Conservation (phyloP, 2,888 invertebrate species). For the Synergus laeviventris region DNA sequence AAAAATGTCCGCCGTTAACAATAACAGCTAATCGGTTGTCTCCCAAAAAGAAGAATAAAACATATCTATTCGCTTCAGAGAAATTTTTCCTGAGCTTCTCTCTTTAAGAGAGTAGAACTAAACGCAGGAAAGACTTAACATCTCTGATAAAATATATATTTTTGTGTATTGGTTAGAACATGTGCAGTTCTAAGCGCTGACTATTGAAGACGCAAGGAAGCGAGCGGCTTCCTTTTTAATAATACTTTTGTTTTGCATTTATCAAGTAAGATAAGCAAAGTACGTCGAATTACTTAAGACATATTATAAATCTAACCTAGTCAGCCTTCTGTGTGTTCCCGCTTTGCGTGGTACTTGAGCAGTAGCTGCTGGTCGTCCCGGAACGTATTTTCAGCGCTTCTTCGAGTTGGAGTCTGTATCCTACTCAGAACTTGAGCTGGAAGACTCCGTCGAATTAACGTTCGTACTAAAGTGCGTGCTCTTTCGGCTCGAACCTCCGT, state of each 20-base stretch:
- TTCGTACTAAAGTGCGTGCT: constrained; percentile 73
- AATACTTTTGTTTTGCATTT: constrained; percentile 50
- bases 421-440: constrained; percentile 73
- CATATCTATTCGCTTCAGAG: constrained; percentile 7
- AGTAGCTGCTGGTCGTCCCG: constrained; percentile 72
- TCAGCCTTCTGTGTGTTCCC: constrained; percentile 75
- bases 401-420: constrained; percentile 71
- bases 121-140: constrained; percentile 2
- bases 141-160: constrained; percentile 1
- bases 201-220: constrained; percentile 41
- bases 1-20: constrained; percentile 10
- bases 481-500: constrained; percentile 69
- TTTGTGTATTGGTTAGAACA: constrained; percentile 14
- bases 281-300: constrained; percentile 56
- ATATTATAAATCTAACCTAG: constrained; percentile 64
- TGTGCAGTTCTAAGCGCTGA: constrained; percentile 32
- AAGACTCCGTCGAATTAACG: constrained; percentile 73
- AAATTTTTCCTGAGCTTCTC: constrained; percentile 13
- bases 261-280: constrained; percentile 58
- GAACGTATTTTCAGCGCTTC: constrained; percentile 68
- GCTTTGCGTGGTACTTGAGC: constrained; percentile 74
- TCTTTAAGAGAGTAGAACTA: constrained; percentile 5
- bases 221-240: constrained; percentile 25
- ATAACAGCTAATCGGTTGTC: constrained; percentile 10
- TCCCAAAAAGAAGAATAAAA: constrained; percentile 30